phyloP scores from a whole-genome alignment of 1,140 invertebrate species.

The Leptestheria dahalacensis region DNA sequence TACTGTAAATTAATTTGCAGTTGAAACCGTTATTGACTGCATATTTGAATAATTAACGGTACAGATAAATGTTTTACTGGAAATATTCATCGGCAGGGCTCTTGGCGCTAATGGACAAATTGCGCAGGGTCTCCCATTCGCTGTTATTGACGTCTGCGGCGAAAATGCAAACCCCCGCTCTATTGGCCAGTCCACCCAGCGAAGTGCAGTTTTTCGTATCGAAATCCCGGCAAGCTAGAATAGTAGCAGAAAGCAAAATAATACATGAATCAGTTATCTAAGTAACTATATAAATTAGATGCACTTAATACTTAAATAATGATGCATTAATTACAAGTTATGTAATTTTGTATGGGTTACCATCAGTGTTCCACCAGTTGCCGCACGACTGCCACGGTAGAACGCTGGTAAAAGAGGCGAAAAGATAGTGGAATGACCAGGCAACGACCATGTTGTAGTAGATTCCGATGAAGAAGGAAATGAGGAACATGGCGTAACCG shows the following conservation, averaged over 20 bases:
- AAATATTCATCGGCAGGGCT: constrained; percentile 73
- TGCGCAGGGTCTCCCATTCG: constrained; percentile 31
- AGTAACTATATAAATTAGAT: too few species aligned
- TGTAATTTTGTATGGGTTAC: constrained; percentile 28
- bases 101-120: constrained; percentile 50
- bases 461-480: constrained; percentile 64
- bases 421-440: constrained; percentile 70
- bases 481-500: constrained; percentile 67
- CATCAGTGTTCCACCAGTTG: constrained; percentile 51
- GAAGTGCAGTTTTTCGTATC: constrained; percentile 29
- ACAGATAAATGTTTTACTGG: constrained; percentile 40
- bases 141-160: constrained; percentile 37
- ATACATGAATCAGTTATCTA: too few species aligned
- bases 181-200: constrained; percentile 24
- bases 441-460: constrained; percentile 76
- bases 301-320: constrained; percentile 46
- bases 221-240: constrained; percentile 24
- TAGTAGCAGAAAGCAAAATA: too few species aligned
- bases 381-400: constrained; percentile 65
- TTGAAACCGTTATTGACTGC: too few species aligned
- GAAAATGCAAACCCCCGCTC: constrained; percentile 25
- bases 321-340: not conserved
- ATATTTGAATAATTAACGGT: not conserved
- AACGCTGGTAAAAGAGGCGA: constrained; percentile 48
- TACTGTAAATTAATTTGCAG: too few species aligned